A percentile compares a stretch with the other conserved stretches of the same genome.
phyloP scores from a whole-genome alignment of 2,797 vertebrate species.

The Cyclopterus lumpus region DNA sequence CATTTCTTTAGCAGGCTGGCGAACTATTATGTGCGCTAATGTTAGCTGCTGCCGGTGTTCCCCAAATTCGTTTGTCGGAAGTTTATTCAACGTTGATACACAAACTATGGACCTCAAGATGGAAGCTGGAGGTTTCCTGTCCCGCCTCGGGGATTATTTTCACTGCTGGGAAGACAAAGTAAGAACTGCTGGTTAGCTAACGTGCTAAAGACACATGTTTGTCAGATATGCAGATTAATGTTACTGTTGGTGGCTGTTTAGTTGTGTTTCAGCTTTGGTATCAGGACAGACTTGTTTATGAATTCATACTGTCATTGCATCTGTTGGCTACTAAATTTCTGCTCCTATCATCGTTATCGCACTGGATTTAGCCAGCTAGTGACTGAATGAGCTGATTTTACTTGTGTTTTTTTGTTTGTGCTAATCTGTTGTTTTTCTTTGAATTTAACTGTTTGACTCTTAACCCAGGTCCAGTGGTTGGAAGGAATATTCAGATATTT shows the following conservation, averaged over 20 bases:
- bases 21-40: not conserved
- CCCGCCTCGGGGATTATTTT: no score
- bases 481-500: not conserved
- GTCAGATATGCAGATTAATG: not conserved
- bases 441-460: no score
- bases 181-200: not conserved
- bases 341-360: not conserved
- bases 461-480: not conserved
- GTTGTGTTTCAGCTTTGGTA: not conserved
- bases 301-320: not conserved
- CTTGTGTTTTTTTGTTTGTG: no score
- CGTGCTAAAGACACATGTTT: not conserved
- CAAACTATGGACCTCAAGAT: not conserved
- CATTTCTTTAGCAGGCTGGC: not conserved
- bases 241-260: not conserved
- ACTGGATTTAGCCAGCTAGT: not conserved
- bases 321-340: not conserved
- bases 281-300: no score
- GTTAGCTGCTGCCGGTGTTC: not conserved
- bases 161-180: not conserved
- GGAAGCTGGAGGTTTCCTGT: not conserved
- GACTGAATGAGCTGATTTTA: not conserved
- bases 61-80: not conserved
- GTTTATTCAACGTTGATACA: not conserved
- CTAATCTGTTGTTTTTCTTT: no score